A percentile compares a stretch with the other conserved stretches of the same genome.
Conservation (phyloP, 64 coral and sea anemone genomes). For the Hydrozoanthus tunicans region DNA sequence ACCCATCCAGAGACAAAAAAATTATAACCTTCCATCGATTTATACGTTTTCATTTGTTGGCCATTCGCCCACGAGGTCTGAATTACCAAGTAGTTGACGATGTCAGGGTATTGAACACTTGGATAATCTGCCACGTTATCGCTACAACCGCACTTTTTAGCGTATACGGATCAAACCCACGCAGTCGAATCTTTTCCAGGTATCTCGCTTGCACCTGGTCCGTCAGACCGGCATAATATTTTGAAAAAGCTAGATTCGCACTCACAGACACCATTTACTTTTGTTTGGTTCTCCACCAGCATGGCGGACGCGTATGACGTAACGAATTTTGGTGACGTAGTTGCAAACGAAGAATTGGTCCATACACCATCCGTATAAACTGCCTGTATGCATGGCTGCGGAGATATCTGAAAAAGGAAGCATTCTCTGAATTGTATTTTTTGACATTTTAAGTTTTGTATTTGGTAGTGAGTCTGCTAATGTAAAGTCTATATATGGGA, state of each 20-base stretch:
- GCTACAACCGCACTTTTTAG: constrained; percentile 62
- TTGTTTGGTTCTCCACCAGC: constrained; percentile 47
- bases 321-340: constrained; percentile 27
- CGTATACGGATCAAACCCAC: constrained; percentile 35
- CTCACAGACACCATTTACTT: constrained; percentile 34
- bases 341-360: constrained; percentile 53
- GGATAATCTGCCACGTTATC: constrained; percentile 56
- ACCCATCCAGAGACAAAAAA: too few species aligned
- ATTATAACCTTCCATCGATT: constrained; percentile 69
- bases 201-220: constrained; percentile 15
- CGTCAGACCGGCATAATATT: constrained; percentile 7
- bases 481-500: constrained; percentile 7
- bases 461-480: neutral
- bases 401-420: constrained; percentile 8
- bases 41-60: constrained; percentile 78
- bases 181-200: constrained; percentile 13
- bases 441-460: constrained; percentile 17
- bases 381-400: neutral
- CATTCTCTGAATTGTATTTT: constrained; percentile 5
- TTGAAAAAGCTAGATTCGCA: constrained; percentile 27
- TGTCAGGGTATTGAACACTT: constrained; percentile 70
- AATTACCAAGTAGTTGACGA: constrained; percentile 77
- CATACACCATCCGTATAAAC: constrained; percentile 15
- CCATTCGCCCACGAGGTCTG: constrained; percentile 68
- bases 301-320: constrained; percentile 22